Conservation (phyloP, 1,140 invertebrate genomes). For the Chlorops oryzae region DNA sequence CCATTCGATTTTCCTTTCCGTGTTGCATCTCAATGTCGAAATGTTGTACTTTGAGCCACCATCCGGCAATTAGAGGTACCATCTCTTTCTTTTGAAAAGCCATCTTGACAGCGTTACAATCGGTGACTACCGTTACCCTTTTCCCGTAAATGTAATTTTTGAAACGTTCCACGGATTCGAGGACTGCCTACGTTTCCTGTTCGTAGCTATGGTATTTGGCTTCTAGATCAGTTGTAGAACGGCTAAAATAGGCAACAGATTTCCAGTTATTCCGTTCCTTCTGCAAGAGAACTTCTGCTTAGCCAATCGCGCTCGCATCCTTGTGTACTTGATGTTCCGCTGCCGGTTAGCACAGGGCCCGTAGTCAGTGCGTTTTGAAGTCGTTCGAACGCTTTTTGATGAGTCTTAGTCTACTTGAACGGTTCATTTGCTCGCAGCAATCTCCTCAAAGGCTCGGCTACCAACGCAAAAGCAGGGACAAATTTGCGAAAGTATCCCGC, state of each 20-base stretch:
- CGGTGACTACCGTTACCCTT: slow-evolving; percentile 41
- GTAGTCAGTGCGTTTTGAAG: not conserved
- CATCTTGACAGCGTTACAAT: slow-evolving; percentile 33
- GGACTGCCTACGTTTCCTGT: no score
- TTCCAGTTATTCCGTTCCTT: not conserved
- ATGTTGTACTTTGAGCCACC: slow-evolving; percentile 33
- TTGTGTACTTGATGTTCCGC: not conserved
- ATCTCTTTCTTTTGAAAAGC: slow-evolving; percentile 36
- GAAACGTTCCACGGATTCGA: not conserved
- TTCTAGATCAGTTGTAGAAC: not conserved
- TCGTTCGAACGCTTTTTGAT: not conserved
- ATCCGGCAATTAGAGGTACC: slow-evolving; percentile 32
- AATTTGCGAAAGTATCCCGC: not conserved
- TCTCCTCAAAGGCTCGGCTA: not conserved
- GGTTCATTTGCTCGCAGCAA: not conserved
- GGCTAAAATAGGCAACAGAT: not conserved
- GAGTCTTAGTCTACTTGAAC: not conserved
- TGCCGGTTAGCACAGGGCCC: not conserved
- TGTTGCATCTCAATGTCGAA: slow-evolving; percentile 36
- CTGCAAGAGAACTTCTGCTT: not conserved
- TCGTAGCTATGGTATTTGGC: not conserved
- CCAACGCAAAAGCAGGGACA: not conserved
- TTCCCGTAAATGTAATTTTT: slow-evolving; percentile 34
- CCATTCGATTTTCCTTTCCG: slow-evolving; percentile 29
- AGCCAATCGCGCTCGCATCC: not conserved